Evolutionary conservation across 35 echinoderm and acorn worm species (phyloP).

Genomic region (Heliocidaris erythrogramma): DNA sequence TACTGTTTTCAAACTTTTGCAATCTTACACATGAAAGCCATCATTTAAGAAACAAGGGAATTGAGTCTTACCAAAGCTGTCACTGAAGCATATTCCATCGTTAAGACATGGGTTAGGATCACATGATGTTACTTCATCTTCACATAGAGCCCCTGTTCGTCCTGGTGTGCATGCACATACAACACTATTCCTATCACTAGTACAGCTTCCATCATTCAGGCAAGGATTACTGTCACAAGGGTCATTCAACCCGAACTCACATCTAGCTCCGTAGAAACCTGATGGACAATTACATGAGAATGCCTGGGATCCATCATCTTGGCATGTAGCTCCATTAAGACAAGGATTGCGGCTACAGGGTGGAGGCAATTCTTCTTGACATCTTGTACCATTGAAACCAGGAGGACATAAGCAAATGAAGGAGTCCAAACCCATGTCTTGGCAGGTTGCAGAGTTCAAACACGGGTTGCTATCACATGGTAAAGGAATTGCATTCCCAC

Average conservation of each 20-base stretch:
- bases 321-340: constrained; percentile 65
- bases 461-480: constrained; percentile 83
- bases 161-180: constrained; percentile 56
- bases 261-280: constrained; percentile 65
- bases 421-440: neutral
- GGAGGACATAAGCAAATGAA: constrained; percentile 65
- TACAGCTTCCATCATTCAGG: constrained; percentile 62
- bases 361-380: constrained; percentile 63
- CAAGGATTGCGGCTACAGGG: constrained; percentile 80
- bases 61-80: constrained; percentile 65
- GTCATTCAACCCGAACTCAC: constrained; percentile 58
- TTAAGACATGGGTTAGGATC: constrained; percentile 74
- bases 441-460: constrained; percentile 49
- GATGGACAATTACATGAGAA: constrained; percentile 59
- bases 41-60: neutral
- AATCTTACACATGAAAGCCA: neutral
- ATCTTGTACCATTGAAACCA: constrained; percentile 65
- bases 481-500: constrained; percentile 29
- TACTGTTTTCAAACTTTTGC: neutral
- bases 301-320: constrained; percentile 49
- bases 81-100: constrained; percentile 69
- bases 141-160: constrained; percentile 64
- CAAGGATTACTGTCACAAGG: constrained; percentile 64
- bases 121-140: constrained; percentile 62
- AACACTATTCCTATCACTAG: constrained; percentile 38